Percentiles rank a stretch among this genome's conserved stretches.
These are phyloP conservation scores for Montipora capitata DNA, from an alignment of 92 coral and sea anemone species.

Conservation along the genomic window DNA sequence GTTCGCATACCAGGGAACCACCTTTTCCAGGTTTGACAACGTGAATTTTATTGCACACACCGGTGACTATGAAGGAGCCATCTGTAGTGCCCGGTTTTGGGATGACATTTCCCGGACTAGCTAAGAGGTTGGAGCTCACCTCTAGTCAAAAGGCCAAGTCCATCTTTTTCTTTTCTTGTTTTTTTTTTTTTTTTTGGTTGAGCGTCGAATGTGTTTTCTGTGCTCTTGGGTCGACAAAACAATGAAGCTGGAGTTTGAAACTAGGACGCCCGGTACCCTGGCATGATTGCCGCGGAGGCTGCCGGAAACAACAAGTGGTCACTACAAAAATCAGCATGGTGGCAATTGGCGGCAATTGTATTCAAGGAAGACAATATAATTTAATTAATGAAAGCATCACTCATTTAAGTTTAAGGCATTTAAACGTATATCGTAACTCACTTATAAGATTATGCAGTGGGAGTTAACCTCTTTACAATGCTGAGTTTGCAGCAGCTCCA, in stretches of 20 bases:
- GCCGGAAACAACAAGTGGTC: not conserved
- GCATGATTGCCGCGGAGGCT: not conserved
- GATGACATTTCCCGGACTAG: slow-evolving; percentile 37
- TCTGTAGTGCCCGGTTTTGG: slow-evolving; percentile 63
- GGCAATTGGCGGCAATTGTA: not conserved
- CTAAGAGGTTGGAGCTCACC: slow-evolving; percentile 2
- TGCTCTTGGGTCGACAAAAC: not conserved
- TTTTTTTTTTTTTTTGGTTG: not conserved
- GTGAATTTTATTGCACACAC: slow-evolving; percentile 55
- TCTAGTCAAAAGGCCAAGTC: not conserved
- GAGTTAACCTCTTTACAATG: not conserved
- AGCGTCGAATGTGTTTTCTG: not conserved
- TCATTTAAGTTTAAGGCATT: slow-evolving; percentile 1
- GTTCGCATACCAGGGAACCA: slow-evolving; percentile 63
- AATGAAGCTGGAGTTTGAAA: slow-evolving; percentile 10
- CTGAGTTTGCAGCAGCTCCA: not conserved
- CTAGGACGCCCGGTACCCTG: slow-evolving; percentile 6
- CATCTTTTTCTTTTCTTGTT: not conserved
- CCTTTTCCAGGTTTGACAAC: slow-evolving; percentile 66
- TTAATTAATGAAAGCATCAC: not conserved
- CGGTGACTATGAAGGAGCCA: slow-evolving; percentile 71
- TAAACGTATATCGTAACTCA: not conserved
- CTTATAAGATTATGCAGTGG: not conserved
- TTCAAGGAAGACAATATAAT: not conserved
- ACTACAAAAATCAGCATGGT: not conserved